Conservation (phyloP, 2,888 invertebrate genomes). For the Idaea biselata region DNA sequence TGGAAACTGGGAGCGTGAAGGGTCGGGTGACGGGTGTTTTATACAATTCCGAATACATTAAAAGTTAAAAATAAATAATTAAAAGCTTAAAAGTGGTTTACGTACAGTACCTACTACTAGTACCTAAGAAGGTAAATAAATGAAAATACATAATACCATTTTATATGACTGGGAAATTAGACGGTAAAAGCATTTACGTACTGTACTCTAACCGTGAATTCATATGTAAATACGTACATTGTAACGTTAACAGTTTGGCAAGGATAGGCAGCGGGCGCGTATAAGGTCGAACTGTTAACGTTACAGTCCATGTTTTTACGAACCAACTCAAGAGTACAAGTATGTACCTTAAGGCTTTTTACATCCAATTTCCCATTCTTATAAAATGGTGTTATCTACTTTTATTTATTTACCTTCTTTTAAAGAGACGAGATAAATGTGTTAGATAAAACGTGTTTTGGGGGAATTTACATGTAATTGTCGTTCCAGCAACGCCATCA, state of each 20-base stretch:
- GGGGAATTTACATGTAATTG: conserved; percentile 14
- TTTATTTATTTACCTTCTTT: neutral
- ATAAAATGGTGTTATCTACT: neutral
- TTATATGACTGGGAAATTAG: neutral
- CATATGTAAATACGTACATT: too few species aligned
- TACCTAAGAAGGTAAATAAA: neutral
- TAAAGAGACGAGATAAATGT: neutral
- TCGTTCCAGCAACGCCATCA: conserved; percentile 95
- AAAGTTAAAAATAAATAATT: too few species aligned
- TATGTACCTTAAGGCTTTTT: neutral
- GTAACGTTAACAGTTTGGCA: too few species aligned
- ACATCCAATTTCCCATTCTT: neutral
- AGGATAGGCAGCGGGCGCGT: too few species aligned
- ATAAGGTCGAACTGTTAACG: too few species aligned
- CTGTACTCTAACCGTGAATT: too few species aligned
- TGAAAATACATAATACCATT: neutral
- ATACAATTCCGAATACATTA: too few species aligned
- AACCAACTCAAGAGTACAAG: neutral
- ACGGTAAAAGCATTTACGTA: neutral
- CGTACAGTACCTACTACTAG: too few species aligned
- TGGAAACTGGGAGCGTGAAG: too few species aligned
- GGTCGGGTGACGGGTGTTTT: too few species aligned
- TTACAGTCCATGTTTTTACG: neutral
- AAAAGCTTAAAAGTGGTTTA: too few species aligned
- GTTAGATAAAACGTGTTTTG: neutral